Evolutionary conservation across 2,113 vertebrate species (phyloP).

Genomic region (Aspiorhynchus laticeps): DNA sequence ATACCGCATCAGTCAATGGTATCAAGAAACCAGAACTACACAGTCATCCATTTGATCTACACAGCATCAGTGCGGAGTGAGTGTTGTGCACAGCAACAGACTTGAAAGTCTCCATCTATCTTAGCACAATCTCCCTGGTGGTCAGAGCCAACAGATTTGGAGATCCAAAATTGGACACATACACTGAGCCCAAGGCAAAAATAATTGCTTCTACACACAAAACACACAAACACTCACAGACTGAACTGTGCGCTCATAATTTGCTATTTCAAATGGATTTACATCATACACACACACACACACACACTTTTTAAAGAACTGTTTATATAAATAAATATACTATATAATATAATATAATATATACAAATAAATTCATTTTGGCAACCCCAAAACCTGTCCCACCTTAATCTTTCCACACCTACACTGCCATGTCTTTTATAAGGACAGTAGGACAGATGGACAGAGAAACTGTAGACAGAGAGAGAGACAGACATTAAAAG

Average conservation of each 20-base stretch:
- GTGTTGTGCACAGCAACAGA: slow-evolving; percentile 1
- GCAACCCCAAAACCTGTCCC: no score
- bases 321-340: no score
- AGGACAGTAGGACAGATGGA: background rate
- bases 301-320: no score
- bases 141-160: slow-evolving; percentile 4
- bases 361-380: no score
- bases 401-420: no score
- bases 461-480: background rate
- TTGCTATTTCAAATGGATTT: no score
- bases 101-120: slow-evolving; percentile 1
- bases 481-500: background rate
- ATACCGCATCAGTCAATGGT: background rate
- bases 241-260: background rate
- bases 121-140: background rate
- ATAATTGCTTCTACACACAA: slow-evolving; percentile 8
- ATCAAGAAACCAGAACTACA: slow-evolving; percentile 10
- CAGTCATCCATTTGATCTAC: slow-evolving; percentile 1
- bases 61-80: background rate
- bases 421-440: background rate
- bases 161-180: slow-evolving; percentile 2
- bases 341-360: no score
- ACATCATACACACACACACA: no score
- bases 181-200: background rate
- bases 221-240: background rate